phyloP scores from a whole-genome alignment of 2,888 invertebrate species.

The Allacma fusca region DNA sequence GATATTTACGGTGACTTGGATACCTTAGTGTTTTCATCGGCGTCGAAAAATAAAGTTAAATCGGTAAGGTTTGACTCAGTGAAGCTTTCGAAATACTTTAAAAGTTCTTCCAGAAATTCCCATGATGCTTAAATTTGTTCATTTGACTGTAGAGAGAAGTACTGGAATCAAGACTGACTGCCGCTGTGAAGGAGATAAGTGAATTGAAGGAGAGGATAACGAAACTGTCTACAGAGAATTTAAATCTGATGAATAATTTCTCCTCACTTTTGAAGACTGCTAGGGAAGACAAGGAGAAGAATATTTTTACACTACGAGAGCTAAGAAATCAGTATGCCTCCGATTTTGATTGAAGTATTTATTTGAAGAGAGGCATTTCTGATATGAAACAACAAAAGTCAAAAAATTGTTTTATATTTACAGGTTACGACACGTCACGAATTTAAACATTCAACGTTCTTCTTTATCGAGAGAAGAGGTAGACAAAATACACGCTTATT shows the following conservation, averaged over 20 bases:
- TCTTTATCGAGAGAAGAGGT: conserved; percentile 39
- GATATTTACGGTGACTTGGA: conserved; percentile 54
- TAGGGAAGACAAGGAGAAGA: conserved; percentile 52
- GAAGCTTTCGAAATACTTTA: no score
- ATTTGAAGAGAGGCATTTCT: no score
- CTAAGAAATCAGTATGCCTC: conserved; percentile 43
- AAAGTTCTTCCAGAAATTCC: no score
- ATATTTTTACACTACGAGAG: conserved; percentile 48
- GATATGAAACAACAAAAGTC: no score
- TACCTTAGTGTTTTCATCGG: conserved; percentile 45
- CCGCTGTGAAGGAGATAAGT: conserved; percentile 35
- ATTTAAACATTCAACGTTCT: conserved; percentile 21
- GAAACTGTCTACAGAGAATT: conserved; percentile 45
- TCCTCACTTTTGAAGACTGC: conserved; percentile 50
- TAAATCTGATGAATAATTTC: conserved; percentile 43
- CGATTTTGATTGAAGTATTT: conserved; percentile 9
- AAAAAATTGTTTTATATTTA: no score
- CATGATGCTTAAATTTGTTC: conserved; percentile 4
- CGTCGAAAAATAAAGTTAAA: neutral
- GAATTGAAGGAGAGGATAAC: conserved; percentile 38
- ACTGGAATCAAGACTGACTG: conserved; percentile 31
- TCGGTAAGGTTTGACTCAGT: neutral
- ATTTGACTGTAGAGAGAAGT: conserved; percentile 37
- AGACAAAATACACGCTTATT: conserved; percentile 40
- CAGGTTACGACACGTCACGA: conserved; percentile 30